phyloP scores from a whole-genome alignment of 2,888 invertebrate genomes.

The Sphecodes monilicornis region DNA sequence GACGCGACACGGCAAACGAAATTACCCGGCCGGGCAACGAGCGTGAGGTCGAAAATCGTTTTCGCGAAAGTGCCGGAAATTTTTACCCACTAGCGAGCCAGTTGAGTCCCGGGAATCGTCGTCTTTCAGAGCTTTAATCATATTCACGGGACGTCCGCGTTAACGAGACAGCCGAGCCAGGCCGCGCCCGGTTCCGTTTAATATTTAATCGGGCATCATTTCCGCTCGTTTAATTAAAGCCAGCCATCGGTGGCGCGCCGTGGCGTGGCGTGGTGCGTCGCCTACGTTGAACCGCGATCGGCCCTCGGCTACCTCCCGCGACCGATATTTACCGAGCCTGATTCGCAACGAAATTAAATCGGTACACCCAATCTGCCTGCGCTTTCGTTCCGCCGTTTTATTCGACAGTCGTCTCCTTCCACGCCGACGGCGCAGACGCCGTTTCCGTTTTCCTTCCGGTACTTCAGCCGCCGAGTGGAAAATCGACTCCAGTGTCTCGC shows the following conservation, averaged over 20 bases:
- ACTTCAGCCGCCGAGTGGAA: constrained; percentile 31
- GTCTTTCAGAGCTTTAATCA: constrained; percentile 67
- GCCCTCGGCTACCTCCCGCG: constrained; percentile 57
- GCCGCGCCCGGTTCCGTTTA: constrained; percentile 61
- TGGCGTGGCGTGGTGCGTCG: constrained; percentile 26
- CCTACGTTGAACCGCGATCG: constrained; percentile 68
- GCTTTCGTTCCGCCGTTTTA: constrained; percentile 60
- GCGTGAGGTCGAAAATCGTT: constrained; percentile 29
- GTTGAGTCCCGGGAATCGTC: constrained; percentile 27
- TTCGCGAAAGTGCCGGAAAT: constrained; percentile 23
- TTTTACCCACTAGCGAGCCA: constrained; percentile 17
- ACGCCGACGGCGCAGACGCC: constrained; percentile 5
- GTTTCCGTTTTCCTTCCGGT: constrained; percentile 28
- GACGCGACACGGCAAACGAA: constrained; percentile 17
- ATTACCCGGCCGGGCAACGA: constrained; percentile 20
- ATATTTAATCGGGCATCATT: constrained; percentile 74
- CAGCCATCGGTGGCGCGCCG: constrained; percentile 30
- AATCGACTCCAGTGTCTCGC: constrained; percentile 22
- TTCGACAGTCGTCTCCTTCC: constrained; percentile 21
- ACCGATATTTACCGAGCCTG: constrained; percentile 70
- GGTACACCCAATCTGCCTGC: constrained; percentile 71
- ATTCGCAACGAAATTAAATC: constrained; percentile 76
- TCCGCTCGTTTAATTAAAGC: constrained; percentile 74
- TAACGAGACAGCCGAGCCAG: constrained; percentile 67
- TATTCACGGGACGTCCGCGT: constrained; percentile 66